Evolutionary conservation across 2,888 invertebrate genomes (phyloP).

Genomic region (Trileptium ribeirensis): DNA sequence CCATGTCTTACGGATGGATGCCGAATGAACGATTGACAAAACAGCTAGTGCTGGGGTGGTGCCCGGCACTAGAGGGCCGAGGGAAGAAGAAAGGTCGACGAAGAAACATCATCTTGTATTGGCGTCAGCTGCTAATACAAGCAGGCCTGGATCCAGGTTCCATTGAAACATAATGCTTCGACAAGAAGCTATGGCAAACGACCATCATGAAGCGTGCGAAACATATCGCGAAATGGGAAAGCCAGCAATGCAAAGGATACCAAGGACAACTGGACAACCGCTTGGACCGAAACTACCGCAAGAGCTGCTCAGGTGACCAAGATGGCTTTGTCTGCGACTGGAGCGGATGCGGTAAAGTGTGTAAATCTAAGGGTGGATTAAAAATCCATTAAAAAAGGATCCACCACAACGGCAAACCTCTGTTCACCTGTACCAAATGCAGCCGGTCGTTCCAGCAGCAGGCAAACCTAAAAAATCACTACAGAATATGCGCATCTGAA

Average conservation of each 20-base stretch:
- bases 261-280: neutral
- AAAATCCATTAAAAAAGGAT: neutral
- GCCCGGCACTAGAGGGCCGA: too few species aligned
- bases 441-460: too few species aligned
- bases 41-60: neutral
- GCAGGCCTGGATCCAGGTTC: neutral
- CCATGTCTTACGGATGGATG: too few species aligned
- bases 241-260: neutral
- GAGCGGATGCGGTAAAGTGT: neutral
- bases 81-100: too few species aligned
- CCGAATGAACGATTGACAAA: neutral
- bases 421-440: neutral
- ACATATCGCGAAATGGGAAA: neutral
- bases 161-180: neutral
- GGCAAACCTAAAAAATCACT: too few species aligned
- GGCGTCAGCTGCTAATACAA: too few species aligned
- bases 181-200: neutral
- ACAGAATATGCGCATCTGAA: neutral
- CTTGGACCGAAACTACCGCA: neutral
- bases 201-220: neutral
- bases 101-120: too few species aligned
- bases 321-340: too few species aligned
- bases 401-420: too few species aligned
- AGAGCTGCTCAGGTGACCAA: neutral
- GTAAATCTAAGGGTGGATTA: neutral